These are phyloP conservation scores for Osmerus eperlanus DNA, from an alignment of 2,113 vertebrate species.

Conservation along the genomic window DNA sequence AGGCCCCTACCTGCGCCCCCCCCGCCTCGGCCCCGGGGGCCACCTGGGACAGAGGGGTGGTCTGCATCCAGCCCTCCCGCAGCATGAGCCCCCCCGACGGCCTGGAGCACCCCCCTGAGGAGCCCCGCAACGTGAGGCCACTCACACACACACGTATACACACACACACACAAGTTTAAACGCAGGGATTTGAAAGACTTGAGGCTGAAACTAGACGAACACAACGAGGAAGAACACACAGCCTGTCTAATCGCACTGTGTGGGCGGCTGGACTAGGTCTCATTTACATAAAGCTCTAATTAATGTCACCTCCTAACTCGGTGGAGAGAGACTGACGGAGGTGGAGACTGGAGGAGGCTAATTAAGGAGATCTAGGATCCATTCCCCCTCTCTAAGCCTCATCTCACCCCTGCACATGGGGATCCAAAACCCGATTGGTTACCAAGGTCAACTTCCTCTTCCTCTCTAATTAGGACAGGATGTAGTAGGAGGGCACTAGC, in stretches of 20 bases:
- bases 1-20: slow-evolving; percentile 69
- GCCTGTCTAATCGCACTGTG: too few relatives aligned
- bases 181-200: too few relatives aligned
- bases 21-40: slow-evolving; percentile 44
- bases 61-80: slow-evolving; percentile 92
- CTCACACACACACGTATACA: not conserved
- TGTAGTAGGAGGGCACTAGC: slow-evolving; percentile 9
- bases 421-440: not conserved
- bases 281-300: slow-evolving; percentile 65
- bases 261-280: slow-evolving; percentile 13
- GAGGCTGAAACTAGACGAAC: too few relatives aligned
- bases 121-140: slow-evolving; percentile 50
- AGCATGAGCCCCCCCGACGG: slow-evolving; percentile 89
- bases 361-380: slow-evolving; percentile 43
- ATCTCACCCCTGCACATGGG: slow-evolving; percentile 6
- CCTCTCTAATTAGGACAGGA: slow-evolving; percentile 35
- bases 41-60: slow-evolving; percentile 81
- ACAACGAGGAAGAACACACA: too few relatives aligned
- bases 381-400: slow-evolving; percentile 14
- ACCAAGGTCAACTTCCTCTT: not conserved
- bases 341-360: slow-evolving; percentile 45
- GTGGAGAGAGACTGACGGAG: slow-evolving; percentile 46
- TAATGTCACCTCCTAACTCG: slow-evolving; percentile 57
- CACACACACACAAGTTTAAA: not conserved
- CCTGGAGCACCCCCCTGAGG: slow-evolving; percentile 83